A percentile compares a stretch with the other conserved stretches of the same genome.
These are phyloP conservation scores for Orchesella flavescens DNA, from an alignment of 2,888 invertebrate genomes.

Conservation along the genomic window DNA sequence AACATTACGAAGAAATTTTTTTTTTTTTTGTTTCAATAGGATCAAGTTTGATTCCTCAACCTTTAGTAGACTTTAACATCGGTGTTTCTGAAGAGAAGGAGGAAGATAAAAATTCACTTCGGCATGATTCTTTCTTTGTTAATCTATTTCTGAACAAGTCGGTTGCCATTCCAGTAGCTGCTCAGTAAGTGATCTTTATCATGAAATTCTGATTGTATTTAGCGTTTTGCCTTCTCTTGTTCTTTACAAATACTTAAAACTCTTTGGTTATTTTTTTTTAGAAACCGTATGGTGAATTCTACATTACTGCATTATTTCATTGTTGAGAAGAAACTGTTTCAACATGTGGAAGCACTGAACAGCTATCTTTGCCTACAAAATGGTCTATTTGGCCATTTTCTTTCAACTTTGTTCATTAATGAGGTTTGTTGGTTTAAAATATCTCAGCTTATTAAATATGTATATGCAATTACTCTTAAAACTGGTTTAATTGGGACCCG, in stretches of 20 bases:
- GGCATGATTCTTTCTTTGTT: conserved; percentile 56
- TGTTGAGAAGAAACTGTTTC: conserved; percentile 66
- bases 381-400: conserved; percentile 69
- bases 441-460: background rate
- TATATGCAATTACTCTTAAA: background rate
- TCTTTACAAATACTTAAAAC: background rate
- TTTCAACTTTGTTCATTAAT: conserved; percentile 57
- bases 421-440: conserved; percentile 54
- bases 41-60: conserved; percentile 28
- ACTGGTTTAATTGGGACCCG: background rate
- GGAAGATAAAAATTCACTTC: background rate
- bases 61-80: conserved; percentile 4
- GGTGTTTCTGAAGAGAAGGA: background rate
- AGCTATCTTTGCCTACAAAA: conserved; percentile 70
- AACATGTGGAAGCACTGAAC: conserved; percentile 67
- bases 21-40: too few species aligned
- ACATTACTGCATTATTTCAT: conserved; percentile 69
- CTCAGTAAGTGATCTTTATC: conserved; percentile 58
- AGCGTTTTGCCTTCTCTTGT: too few species aligned
- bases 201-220: background rate
- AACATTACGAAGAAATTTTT: too few species aligned
- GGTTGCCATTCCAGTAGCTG: conserved; percentile 59
- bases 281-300: conserved; percentile 68
- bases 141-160: conserved; percentile 66
- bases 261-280: conserved; percentile 22